Percentiles rank a stretch among this genome's conserved stretches.
Conservation (phyloP, 2,797 vertebrate genomes). For the Anabacerthia variegaticeps region DNA sequence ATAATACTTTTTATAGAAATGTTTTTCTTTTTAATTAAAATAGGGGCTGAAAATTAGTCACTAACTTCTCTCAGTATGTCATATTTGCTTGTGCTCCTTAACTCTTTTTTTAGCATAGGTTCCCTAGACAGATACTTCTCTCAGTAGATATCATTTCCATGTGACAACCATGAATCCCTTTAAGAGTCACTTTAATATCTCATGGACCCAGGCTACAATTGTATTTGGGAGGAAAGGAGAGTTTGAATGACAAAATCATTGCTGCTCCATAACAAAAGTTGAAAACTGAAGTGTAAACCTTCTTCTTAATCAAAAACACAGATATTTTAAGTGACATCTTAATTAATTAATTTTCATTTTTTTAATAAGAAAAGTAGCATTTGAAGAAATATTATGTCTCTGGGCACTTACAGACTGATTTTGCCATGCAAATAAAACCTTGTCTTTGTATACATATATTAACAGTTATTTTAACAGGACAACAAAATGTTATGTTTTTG, state of each 20-base stretch:
- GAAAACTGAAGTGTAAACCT: background rate
- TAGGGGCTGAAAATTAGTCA: background rate
- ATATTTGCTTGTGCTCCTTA: background rate
- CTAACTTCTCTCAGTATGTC: background rate
- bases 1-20: rapidly evolving
- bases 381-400: background rate
- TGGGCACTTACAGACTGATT: background rate
- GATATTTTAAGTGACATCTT: background rate
- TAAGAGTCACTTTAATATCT: background rate
- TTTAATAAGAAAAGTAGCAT: background rate
- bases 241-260: background rate
- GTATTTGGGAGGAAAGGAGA: background rate
- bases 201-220: background rate
- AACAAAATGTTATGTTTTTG: background rate
- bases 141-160: background rate
- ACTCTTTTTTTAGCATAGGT: background rate
- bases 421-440: background rate
- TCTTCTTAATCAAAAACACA: background rate
- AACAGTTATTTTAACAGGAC: background rate
- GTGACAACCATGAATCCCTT: background rate
- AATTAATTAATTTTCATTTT: background rate
- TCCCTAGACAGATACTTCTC: background rate
- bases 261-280: background rate
- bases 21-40: background rate
- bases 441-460: background rate